These are phyloP conservation scores for Ctenopoma kingsleyae DNA, from an alignment of 2,797 vertebrate genomes.

Conservation along the genomic window DNA sequence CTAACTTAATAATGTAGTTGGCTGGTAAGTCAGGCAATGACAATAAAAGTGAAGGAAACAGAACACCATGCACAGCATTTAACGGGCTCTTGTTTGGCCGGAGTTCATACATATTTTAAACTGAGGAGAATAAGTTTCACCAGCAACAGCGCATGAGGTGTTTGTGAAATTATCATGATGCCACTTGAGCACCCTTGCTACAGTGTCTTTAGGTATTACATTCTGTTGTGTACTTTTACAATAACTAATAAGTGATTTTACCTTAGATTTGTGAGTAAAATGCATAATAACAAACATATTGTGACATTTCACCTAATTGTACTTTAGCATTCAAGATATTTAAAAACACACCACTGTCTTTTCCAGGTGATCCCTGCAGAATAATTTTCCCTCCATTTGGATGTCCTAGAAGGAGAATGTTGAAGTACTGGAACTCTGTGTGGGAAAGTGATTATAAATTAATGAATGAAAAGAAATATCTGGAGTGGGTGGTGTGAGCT, in stretches of 20 bases:
- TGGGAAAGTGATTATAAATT: conserved; percentile 16
- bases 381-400: neutral
- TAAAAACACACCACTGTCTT: conserved; percentile 3
- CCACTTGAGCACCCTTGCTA: neutral
- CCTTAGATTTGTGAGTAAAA: neutral
- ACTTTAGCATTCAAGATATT: conserved; percentile 11
- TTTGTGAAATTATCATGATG: neutral
- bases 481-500: conserved; percentile 9
- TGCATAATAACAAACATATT: neutral
- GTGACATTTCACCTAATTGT: neutral
- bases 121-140: neutral
- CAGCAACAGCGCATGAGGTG: neutral
- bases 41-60: conserved; percentile 33
- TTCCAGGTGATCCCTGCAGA: conserved; percentile 3
- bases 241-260: neutral
- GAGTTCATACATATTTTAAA: neutral
- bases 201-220: neutral
- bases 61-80: conserved; percentile 13
- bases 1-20: conserved; percentile 18
- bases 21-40: conserved; percentile 9
- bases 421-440: conserved; percentile 10
- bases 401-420: neutral
- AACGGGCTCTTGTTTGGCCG: conserved; percentile 19
- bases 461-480: conserved; percentile 28
- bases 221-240: no score